A percentile compares a stretch with the other conserved stretches of the same genome.
These are phyloP conservation scores for Cosmorhoe ocellata DNA, from an alignment of 2,888 invertebrate species.

Conservation along the genomic window DNA sequence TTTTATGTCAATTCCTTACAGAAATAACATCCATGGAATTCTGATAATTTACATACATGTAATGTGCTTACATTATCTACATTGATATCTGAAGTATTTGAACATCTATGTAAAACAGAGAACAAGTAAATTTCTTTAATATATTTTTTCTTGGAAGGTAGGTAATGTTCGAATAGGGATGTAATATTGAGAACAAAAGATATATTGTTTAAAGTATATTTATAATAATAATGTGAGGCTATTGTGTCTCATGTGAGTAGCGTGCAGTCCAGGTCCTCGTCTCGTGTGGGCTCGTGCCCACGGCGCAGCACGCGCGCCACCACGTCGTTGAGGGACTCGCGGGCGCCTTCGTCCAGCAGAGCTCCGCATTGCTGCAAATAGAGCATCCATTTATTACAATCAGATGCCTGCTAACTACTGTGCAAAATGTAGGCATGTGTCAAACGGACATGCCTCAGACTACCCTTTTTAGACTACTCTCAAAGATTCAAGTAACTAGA, in stretches of 20 bases:
- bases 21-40: neutral
- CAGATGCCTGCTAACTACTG: no score
- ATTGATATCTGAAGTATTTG: neutral
- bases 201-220: neutral
- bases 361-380: conserved; percentile 85
- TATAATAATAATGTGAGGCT: no score
- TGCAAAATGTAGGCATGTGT: no score
- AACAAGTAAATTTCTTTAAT: no score
- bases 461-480: no score
- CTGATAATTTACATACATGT: neutral
- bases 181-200: neutral
- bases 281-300: conserved; percentile 89
- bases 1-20: no score
- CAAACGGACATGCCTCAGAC: no score
- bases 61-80: neutral
- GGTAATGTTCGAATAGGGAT: neutral
- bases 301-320: conserved; percentile 94
- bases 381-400: neutral
- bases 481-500: no score
- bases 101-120: no score
- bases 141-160: no score
- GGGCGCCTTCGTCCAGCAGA: conserved; percentile 92
- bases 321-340: conserved; percentile 94
- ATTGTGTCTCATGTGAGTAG: conserved; percentile 87
- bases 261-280: conserved; percentile 96